phyloP scores from a whole-genome alignment of 2,797 vertebrate genomes.

The Coranthus polyacanthus region DNA sequence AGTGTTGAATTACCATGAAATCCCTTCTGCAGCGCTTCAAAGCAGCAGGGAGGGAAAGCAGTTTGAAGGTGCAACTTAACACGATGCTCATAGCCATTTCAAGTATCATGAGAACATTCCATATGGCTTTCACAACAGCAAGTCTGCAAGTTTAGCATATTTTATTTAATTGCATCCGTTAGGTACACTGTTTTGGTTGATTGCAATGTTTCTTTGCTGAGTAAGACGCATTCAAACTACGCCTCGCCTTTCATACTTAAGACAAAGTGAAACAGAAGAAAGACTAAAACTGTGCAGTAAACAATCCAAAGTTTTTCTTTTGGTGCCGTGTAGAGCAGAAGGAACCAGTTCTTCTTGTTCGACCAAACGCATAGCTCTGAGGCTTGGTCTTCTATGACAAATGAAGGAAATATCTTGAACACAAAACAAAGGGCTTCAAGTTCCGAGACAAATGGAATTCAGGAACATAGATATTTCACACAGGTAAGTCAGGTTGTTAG shows the following conservation, averaged over 20 bases:
- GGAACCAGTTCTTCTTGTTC: constrained; percentile 67
- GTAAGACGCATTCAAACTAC: not conserved
- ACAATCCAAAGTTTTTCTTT: constrained; percentile 1
- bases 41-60: not conserved
- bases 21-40: constrained; percentile 13
- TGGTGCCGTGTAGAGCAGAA: not conserved
- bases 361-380: constrained; percentile 32
- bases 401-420: constrained; percentile 40
- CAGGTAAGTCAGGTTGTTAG: not conserved
- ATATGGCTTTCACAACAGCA: not conserved
- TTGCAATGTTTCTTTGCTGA: no score
- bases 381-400: constrained; percentile 42
- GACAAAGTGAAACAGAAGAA: not conserved
- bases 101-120: not conserved
- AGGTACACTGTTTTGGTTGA: no score
- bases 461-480: constrained; percentile 23
- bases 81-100: not conserved
- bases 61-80: constrained; percentile 1
- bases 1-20: constrained; percentile 10
- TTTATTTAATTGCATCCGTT: constrained; percentile 4
- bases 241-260: not conserved
- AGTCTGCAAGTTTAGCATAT: not conserved
- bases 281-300: not conserved
- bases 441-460: not conserved
- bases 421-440: constrained; percentile 9